Evolutionary conservation across 2,113 vertebrate genomes (phyloP), one percentile per base, ranked within the genome.

Genomic region (Oenanthe melanoleuca): DNA sequence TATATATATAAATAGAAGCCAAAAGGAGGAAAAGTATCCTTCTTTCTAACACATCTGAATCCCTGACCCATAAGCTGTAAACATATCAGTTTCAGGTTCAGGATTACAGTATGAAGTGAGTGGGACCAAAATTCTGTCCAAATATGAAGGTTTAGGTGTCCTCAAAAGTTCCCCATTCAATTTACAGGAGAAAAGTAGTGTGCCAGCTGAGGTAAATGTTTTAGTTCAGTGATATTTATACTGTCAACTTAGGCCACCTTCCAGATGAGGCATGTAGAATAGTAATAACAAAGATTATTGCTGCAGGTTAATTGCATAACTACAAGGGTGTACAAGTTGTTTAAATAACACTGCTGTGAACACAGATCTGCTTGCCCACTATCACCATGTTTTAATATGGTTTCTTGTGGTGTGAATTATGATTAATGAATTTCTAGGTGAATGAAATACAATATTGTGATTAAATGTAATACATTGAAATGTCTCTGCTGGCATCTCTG

Each of bases 341-440:
- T 64, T 86, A 74, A 77, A 77, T 69, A 59, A 49, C 34, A 37
- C 21, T 71, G 61, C 61, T 81, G 66, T 88, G 78, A 95, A 72
- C 57, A 21, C 10, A 63, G 72, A 55, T 60, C 78, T 80, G 65
- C 65, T 85, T 74, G 29, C 47, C 44, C 28, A 11, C 61, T 73
- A n/a, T 77, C 65, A 63, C 34, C 75, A 1, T 92, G 64, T 88
- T 69, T 90, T 88, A 90, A 84, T 90, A 65, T 18, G 44, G 11
- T 86, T 93, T 92, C 65, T 94, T 95, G 72, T 22, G 56, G 77
- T 64, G 52, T 70, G 70, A 94, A 92, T 92, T 85, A 92, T 81
- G 88, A 96, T 96, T 91, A 97, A 95, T 94, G 55, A 81, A 96
- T 95, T 92, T 91, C 83, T 92, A 91, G 86, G 59, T 95, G 93